phyloP scores from a whole-genome alignment of 1,140 invertebrate species.

The Bicyclus anynana region DNA sequence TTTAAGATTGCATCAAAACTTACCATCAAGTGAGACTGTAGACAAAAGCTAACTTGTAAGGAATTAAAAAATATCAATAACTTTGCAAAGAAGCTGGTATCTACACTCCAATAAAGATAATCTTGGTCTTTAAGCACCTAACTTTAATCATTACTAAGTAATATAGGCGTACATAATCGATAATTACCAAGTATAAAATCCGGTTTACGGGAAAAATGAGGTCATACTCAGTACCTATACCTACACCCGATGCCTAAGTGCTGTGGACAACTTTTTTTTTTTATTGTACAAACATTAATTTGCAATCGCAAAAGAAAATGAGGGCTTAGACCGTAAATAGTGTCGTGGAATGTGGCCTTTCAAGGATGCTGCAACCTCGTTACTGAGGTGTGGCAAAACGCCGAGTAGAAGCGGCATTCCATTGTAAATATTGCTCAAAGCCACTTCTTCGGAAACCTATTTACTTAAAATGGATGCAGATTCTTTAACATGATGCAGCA shows the following conservation, averaged over 20 bases:
- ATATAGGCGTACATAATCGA: too few relatives aligned
- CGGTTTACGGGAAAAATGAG: constrained; percentile 5
- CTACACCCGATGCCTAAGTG: not conserved
- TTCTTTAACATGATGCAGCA: constrained; percentile 12
- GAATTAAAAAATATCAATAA: too few relatives aligned
- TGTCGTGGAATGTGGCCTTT: constrained; percentile 69
- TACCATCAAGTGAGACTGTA: too few relatives aligned
- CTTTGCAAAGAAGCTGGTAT: too few relatives aligned
- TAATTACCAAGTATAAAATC: not conserved
- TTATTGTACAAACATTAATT: constrained; percentile 32
- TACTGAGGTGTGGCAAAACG: constrained; percentile 57
- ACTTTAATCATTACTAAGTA: too few relatives aligned
- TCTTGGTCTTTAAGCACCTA: too few relatives aligned
- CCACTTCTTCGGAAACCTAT: constrained; percentile 42
- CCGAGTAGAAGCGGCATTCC: constrained; percentile 56
- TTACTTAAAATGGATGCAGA: constrained; percentile 26
- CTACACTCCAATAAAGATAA: too few relatives aligned
- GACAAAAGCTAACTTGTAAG: too few relatives aligned
- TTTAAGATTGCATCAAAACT: too few relatives aligned
- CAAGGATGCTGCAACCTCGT: constrained; percentile 68
- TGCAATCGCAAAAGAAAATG: constrained; percentile 55
- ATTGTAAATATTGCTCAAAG: constrained; percentile 49
- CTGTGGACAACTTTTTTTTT: constrained; percentile 17
- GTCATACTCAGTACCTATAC: not conserved
- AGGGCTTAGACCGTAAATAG: constrained; percentile 53